Evolutionary conservation across 2,888 invertebrate species (phyloP).

Genomic region (Hipparchia sbordonii): DNA sequence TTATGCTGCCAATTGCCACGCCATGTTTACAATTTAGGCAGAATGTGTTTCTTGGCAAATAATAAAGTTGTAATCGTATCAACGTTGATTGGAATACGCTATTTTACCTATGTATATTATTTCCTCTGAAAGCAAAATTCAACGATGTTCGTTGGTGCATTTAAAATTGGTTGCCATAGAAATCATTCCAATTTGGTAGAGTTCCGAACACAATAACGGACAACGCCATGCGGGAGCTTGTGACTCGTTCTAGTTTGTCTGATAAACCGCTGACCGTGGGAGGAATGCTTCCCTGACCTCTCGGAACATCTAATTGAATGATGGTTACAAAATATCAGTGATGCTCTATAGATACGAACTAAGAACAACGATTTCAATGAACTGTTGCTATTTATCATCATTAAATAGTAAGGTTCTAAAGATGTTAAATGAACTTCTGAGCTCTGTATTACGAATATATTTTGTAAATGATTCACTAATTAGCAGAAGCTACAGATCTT

Average conservation of each 20-base stretch:
- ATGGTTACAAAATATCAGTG: conserved; percentile 52
- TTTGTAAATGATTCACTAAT: conserved; percentile 3
- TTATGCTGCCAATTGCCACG: no score
- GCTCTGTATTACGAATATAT: conserved; percentile 2
- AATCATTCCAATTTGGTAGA: conserved; percentile 26
- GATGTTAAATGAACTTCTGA: conserved; percentile 24
- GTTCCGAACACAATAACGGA: conserved; percentile 32
- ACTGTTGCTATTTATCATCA: conserved; percentile 22
- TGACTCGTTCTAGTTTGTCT: conserved; percentile 45
- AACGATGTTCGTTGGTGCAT: neutral
- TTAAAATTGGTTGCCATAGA: conserved; percentile 13
- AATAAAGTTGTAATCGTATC: no score
- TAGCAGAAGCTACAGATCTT: conserved; percentile 4
- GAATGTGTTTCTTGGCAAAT: no score
- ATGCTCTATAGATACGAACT: conserved; percentile 28
- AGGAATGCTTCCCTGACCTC: conserved; percentile 68
- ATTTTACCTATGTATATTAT: neutral
- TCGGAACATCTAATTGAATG: conserved; percentile 66
- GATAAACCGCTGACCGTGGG: conserved; percentile 57
- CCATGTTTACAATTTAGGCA: no score
- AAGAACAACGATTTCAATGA: conserved; percentile 29
- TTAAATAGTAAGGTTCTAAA: conserved; percentile 20
- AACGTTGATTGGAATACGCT: no score
- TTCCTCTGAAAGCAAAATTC: neutral
- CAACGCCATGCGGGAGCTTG: conserved; percentile 40